Conservation (phyloP, 2,797 vertebrate genomes). For the Sebastes reedi region DNA sequence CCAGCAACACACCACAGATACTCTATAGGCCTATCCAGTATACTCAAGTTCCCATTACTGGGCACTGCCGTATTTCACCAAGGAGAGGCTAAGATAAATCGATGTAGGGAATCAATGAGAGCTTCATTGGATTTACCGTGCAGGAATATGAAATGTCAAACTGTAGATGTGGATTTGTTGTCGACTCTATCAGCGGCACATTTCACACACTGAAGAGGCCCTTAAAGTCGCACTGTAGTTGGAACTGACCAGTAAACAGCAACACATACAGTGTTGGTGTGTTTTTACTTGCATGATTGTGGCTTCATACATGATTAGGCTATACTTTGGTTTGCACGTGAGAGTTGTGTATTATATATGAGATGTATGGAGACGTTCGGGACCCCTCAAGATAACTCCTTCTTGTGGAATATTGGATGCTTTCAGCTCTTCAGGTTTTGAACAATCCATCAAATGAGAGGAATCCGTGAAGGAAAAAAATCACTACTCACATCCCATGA, state of each 20-base stretch:
- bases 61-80: slow-evolving; percentile 50
- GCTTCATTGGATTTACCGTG: slow-evolving; percentile 57
- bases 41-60: slow-evolving; percentile 31
- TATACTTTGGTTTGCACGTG: background rate
- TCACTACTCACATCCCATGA: background rate
- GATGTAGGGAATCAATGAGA: slow-evolving; percentile 59
- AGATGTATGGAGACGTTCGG: background rate
- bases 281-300: background rate
- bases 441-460: background rate
- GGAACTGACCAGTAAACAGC: background rate
- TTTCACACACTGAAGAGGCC: slow-evolving; percentile 14
- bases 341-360: background rate
- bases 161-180: slow-evolving; percentile 56
- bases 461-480: background rate
- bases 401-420: background rate
- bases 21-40: slow-evolving; percentile 18
- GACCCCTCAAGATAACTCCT: background rate
- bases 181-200: slow-evolving; percentile 40
- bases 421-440: background rate
- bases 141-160: slow-evolving; percentile 63
- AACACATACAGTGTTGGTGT: background rate
- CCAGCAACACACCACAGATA: slow-evolving; percentile 38
- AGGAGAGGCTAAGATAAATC: slow-evolving; percentile 42
- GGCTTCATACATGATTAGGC: background rate
- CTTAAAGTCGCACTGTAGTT: background rate